Evolutionary conservation across 2,113 vertebrate species (phyloP), one percentile per base, ranked within the genome.

Genomic region (Rhinichthys klamathensis): DNA sequence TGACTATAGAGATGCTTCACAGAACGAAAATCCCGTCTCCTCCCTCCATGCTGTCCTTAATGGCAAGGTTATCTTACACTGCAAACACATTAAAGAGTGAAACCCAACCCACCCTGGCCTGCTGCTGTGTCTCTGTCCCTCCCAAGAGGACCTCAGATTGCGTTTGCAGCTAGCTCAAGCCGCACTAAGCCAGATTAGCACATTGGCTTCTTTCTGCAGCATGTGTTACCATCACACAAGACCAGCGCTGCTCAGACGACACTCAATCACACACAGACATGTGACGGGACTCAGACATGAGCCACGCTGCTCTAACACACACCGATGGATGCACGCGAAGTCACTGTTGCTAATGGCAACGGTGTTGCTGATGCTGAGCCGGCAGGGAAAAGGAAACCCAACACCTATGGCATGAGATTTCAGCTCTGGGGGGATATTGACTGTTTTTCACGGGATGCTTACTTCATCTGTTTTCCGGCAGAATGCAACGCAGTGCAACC

Each of bases 21-120:
- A 56, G 25, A 58, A 58, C 9, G 6, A 60, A 25, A 38, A 27
- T 77, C 70, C 35, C 7, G 10, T 49, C 84, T 80, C 67, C 56
- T 49, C 77, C 74, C 61, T 75, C 54, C 4, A 27, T 58, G 61
- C 89, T 74, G 91, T 91, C 90, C 84, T 44, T 90, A 85, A 90
- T 87, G 88, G 93, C 91, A 83, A 88, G 93, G 91, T 91, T 91
- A 90, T 85, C 89, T 90, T 69, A 58, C 87, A 69, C 84, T 74
- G 90, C 61, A 87, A 92, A 89, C 78, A 89, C 90, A 92, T 88
- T 90, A 91, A 87, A 90, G 82, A 21, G 89, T 2, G 94, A 95
- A 95, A 96, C 74, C 91, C 87, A 95, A 96, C 85, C 94, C 93
- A 92, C 80, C 58, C 82, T 18, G 73, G 49, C 83, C 70, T 46